phyloP scores from a whole-genome alignment of 2,888 invertebrate genomes.

The Chrysomela aeneicollis region DNA sequence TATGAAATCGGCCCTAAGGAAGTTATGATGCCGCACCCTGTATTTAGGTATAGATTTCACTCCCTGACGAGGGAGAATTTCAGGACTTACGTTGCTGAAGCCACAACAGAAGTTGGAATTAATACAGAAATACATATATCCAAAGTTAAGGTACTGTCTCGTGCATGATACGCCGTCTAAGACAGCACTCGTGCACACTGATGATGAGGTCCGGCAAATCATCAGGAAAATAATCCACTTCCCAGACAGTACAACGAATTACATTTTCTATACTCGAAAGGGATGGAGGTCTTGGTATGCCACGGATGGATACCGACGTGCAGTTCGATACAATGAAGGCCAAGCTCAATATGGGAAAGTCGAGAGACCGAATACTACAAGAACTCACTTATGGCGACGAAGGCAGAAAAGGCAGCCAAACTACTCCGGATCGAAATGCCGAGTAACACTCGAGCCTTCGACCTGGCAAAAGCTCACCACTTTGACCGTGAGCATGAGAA shows the following conservation, averaged over 20 bases:
- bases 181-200: background rate
- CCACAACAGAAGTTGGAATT: background rate
- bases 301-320: no score
- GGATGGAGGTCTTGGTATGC: no score
- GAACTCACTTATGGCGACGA: no score
- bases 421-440: background rate
- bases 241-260: background rate
- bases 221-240: conserved; percentile 4
- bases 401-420: no score
- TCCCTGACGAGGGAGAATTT: conserved; percentile 7
- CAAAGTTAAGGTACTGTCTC: background rate
- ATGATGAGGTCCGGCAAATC: conserved; percentile 3
- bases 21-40: no score
- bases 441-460: background rate
- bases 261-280: background rate
- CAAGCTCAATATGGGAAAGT: no score
- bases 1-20: conserved; percentile 5
- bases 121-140: background rate
- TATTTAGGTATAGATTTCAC: conserved; percentile 43
- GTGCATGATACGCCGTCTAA: background rate
- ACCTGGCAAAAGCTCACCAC: background rate
- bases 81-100: conserved; percentile 11
- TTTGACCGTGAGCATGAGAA: background rate
- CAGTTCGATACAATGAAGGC: no score
- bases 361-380: no score